Percentiles rank a stretch among this genome's conserved stretches.
Evolutionary conservation across 2,888 invertebrate species (phyloP).

Genomic region (Melieria omissa): DNA sequence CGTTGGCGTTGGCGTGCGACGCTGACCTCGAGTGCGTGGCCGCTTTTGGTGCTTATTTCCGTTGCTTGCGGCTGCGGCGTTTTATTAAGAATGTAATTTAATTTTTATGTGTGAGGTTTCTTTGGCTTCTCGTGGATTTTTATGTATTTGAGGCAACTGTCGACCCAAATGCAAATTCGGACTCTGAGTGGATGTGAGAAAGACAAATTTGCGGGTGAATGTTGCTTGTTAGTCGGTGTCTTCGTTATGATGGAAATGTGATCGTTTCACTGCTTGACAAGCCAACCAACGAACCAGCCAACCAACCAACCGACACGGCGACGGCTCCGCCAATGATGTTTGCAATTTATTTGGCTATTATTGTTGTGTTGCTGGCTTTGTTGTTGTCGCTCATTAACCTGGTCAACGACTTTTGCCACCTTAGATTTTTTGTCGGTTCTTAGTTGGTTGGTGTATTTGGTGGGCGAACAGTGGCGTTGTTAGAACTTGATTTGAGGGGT

Average conservation of each 20-base stretch:
- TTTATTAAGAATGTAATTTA: too few species aligned
- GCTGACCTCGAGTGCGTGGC: too few species aligned
- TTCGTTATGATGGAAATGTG: background rate
- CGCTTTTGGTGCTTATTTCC: too few species aligned
- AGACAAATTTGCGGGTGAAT: background rate
- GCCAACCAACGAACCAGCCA: background rate
- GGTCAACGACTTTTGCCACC: conserved; percentile 26
- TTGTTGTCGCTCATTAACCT: conserved; percentile 16
- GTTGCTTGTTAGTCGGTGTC: conserved; percentile 26
- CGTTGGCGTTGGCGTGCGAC: too few species aligned
- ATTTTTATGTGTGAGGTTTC: too few species aligned
- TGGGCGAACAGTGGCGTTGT: too few species aligned
- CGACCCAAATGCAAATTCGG: conserved; percentile 51
- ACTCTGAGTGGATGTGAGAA: background rate
- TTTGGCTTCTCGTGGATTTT: background rate
- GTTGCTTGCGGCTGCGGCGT: too few species aligned
- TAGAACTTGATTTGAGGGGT: too few species aligned
- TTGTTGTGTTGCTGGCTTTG: background rate
- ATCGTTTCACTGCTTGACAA: conserved; percentile 36
- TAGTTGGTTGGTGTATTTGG: background rate
- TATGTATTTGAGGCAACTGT: conserved; percentile 26
- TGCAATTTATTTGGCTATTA: background rate
- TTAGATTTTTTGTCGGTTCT: background rate
- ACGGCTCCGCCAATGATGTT: background rate
- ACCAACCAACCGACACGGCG: background rate